Evolutionary conservation across 2,797 vertebrate species (phyloP).

Genomic region (Botia almorhae): DNA sequence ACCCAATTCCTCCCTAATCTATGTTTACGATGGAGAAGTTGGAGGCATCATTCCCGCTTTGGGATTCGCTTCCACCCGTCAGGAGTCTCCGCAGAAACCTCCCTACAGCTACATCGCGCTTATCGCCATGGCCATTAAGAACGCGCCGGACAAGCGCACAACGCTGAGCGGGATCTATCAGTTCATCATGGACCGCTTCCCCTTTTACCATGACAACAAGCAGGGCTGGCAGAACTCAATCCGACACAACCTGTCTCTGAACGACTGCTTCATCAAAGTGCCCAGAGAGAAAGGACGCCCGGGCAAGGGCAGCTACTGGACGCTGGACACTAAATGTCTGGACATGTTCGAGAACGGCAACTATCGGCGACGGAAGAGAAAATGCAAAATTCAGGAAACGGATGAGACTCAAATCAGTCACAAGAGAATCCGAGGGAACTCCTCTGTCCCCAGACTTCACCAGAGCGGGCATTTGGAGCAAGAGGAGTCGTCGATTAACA

Average conservation of each 20-base stretch:
- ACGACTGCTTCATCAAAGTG: conserved; percentile 88
- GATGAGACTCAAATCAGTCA: conserved; percentile 64
- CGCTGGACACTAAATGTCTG: conserved; percentile 87
- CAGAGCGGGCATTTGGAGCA: conserved; percentile 31
- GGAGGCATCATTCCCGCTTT: conserved; percentile 80
- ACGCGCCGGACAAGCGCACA: conserved; percentile 86
- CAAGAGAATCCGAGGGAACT: conserved; percentile 60
- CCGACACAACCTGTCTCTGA: conserved; percentile 85
- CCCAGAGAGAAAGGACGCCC: conserved; percentile 89
- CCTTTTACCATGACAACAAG: conserved; percentile 95
- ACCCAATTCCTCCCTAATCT: conserved; percentile 82
- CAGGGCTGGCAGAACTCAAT: conserved; percentile 93
- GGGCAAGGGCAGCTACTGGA: conserved; percentile 97
- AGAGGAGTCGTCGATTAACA: not conserved
- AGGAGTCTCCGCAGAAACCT: conserved; percentile 93
- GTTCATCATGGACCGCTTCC: conserved; percentile 96
- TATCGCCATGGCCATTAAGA: conserved; percentile 97
- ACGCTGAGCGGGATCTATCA: conserved; percentile 95
- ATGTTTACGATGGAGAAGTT: conserved; percentile 84
- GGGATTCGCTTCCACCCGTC: conserved; percentile 82
- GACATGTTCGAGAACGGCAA: conserved; percentile 98
- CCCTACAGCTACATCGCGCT: conserved; percentile 98
- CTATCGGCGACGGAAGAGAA: conserved; percentile 93
- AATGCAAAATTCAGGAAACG: conserved; percentile 76
- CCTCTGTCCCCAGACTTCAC: conserved; percentile 36